Base-by-base conservation (phyloP, 2,888 invertebrate species). In the Ceriagrion tenellum region DNA sequence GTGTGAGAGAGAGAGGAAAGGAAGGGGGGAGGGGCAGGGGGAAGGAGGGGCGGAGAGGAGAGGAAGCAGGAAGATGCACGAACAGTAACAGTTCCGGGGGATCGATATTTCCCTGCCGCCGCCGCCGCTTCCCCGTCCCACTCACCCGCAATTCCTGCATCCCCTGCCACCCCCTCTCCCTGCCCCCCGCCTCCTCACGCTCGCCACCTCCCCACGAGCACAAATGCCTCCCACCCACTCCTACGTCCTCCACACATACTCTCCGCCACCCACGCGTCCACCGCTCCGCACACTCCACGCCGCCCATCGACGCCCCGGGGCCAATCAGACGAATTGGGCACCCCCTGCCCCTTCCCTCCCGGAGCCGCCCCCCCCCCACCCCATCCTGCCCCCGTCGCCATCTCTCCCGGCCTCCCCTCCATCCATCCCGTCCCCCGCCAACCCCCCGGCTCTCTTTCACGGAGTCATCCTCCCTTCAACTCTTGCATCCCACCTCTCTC, bases 321-420 rank as follows among this genome's bases (percentile, higher is more conserved):
- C 98, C 98, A 35, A 95, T 95, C 35, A 95, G 91, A 13, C 95
- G 81, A 81, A 81, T 81, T 81, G 81, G 95, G 96, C 98, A 98
- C 96, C 98, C 98, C 96, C 98, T 98, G 96, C 98, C 98, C 95
- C 96, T 95, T 96, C 96, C 20, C 96, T 96, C 26, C 96, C 96
- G 88, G n/a, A 16, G 96, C 96, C 96, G 98, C 98, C 96, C 98
- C 98, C 95, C 98, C 98, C 96, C 98, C 98, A 55, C 98, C 98
- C n/a, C 23, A 20, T 88, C 69, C 63, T 16, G 35, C 88, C 18
- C 47, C 16, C 40, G 88, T 35, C 40, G 40, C 88, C 88, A 88
- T 69, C 26, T 69, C 47, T 96, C 96, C 20, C 96, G 96, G 26
- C 96, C 96, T 89, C 69, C 35, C 81, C 81, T 69, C 23, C 26